Percentiles rank a stretch among this genome's conserved stretches.
phyloP scores from a whole-genome alignment of 2,113 vertebrate species.

The Ovis canadensis region DNA sequence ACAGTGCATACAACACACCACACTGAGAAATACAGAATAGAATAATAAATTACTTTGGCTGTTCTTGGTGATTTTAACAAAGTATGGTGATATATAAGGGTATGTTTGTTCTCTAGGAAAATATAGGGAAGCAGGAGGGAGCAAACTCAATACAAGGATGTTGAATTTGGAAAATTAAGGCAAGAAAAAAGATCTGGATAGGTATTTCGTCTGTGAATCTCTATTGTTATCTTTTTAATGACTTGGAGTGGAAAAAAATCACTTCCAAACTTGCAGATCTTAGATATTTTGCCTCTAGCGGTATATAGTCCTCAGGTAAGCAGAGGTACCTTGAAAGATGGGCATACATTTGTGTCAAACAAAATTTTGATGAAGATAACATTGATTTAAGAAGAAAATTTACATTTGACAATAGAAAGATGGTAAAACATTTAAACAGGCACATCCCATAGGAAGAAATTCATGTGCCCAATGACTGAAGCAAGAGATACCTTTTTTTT shows the following conservation, averaged over 20 bases:
- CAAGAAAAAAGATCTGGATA: background rate
- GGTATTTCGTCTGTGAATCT: background rate
- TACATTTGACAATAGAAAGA: background rate
- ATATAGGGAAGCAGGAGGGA: background rate
- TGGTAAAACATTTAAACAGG: background rate
- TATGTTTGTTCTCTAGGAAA: conserved; percentile 29
- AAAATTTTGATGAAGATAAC: background rate
- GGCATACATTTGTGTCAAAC: background rate
- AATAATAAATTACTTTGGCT: background rate
- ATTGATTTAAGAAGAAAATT: background rate
- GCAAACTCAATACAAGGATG: background rate
- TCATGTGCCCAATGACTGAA: background rate
- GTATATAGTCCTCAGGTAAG: background rate
- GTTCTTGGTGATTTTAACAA: background rate
- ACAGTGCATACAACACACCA: background rate
- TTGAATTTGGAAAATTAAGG: conserved; percentile 23
- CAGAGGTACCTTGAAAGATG: background rate
- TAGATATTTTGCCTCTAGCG: background rate
- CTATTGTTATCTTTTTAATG: background rate
- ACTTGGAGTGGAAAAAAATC: background rate
- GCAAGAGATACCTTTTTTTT: background rate
- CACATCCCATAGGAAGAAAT: background rate
- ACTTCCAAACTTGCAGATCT: background rate
- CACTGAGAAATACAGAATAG: background rate
- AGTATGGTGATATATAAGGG: background rate